Conservation (phyloP, 2,797 vertebrate species). For the Rhincodon typus region DNA sequence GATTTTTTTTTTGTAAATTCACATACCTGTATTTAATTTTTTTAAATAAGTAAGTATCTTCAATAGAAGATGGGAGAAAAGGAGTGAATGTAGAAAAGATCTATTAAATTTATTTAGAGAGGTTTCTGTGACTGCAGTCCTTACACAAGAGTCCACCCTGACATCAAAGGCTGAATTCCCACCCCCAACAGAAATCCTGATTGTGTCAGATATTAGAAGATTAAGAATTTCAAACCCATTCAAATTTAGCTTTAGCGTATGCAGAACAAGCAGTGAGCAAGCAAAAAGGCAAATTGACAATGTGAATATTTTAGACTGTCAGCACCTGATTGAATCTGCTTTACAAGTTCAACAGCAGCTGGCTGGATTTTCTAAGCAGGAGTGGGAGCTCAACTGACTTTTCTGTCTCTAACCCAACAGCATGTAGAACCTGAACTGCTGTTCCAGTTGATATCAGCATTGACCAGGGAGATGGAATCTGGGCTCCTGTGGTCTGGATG, state of each 20-base stretch:
- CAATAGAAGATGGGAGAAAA: too few species aligned
- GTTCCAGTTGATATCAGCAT: neutral
- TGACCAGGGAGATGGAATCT: neutral
- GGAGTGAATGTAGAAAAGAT: too few species aligned
- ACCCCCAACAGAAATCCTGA: neutral
- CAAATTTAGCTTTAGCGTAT: too few species aligned
- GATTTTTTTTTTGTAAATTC: neutral
- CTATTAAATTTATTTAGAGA: too few species aligned
- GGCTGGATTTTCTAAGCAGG: neutral
- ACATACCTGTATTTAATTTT: neutral
- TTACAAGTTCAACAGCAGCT: too few species aligned
- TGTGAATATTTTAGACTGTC: too few species aligned
- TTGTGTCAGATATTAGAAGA: too few species aligned
- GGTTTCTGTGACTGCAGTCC: neutral
- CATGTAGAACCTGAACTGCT: neutral
- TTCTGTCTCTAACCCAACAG: neutral
- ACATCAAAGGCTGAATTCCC: neutral
- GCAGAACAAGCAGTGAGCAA: too few species aligned
- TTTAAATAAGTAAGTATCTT: neutral
- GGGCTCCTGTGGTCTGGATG: neutral
- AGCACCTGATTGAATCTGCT: too few species aligned
- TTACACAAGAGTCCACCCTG: neutral
- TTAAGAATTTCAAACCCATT: too few species aligned
- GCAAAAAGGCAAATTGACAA: too few species aligned
- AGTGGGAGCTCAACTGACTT: neutral